Evolutionary conservation across 2,888 invertebrate species (phyloP), one percentile per base, ranked within the genome.

Genomic region (Rugalucina vietnamica): DNA sequence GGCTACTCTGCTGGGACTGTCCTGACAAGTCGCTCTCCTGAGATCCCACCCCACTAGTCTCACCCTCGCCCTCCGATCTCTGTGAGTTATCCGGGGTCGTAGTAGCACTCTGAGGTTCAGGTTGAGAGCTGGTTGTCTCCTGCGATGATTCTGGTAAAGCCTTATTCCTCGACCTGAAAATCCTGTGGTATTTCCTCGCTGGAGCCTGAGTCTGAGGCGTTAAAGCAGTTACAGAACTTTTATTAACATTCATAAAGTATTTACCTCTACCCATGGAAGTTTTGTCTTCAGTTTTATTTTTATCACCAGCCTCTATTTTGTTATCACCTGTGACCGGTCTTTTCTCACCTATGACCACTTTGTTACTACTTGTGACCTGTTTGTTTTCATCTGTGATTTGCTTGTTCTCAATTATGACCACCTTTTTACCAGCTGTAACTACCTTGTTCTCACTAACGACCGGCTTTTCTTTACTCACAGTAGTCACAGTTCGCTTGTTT

Each of bases 91-190:
- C 72, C 10, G 43, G 72, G 12, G 65, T 65, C 21, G 32, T 29
- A 34, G 32, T 34, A 4, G 34, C 34, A 34, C 34, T 34, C 3
- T 32, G 34, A 1, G 65, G 8, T 21, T 34, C 65, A 18, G 65
- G 18, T 34, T 65, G 29, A 34, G 29, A 29, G 10, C 27, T 57
- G 14, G 18, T 8, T 8, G 65, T 65, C 65, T 65, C 65, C 21
- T 34, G 65, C 34, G 65, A 18, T 5, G 65, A 65, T 5, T 65
- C 72, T 24, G 21, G 27, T 60, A 70, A 84, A 10, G 82, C 85
- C 76, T 88, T 88, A 70, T 90, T 90, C 71, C 90, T 81, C 36
- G 90, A 90, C 32, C 89, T 69, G 79, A 90, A 90, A 60, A 90
- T 89, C 32, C 85, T 85, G 73, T 88, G 86, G 73, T 85, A 88